phyloP scores from a whole-genome alignment of 2,797 vertebrate genomes.

The Anguilla marmorata region DNA sequence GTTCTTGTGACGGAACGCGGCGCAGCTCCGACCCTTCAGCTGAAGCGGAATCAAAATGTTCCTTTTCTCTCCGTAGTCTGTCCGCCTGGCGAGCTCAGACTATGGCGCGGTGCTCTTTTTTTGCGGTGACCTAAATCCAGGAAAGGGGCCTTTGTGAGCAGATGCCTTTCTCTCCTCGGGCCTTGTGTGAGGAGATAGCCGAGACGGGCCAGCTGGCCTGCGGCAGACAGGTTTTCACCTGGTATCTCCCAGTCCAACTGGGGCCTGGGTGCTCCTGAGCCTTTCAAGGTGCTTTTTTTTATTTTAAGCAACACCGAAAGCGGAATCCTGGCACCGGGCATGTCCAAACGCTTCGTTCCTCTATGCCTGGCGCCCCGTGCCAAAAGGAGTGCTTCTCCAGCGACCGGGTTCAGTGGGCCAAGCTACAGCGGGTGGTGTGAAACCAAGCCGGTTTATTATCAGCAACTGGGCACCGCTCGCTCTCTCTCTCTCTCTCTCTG shows the following conservation, averaged over 20 bases:
- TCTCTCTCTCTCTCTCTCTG: background rate
- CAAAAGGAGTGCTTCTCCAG: conserved; percentile 9
- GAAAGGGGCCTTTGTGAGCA: conserved; percentile 12
- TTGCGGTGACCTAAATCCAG: conserved; percentile 5
- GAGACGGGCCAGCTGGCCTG: background rate
- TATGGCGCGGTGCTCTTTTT: background rate
- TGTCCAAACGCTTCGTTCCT: background rate
- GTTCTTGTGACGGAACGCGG: background rate
- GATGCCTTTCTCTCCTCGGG: background rate
- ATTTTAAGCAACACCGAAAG: background rate
- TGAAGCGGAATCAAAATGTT: background rate
- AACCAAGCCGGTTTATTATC: background rate
- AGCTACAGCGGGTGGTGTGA: background rate
- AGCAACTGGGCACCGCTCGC: background rate
- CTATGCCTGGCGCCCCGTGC: background rate
- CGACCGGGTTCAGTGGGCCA: background rate
- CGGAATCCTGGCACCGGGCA: background rate
- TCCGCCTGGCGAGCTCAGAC: background rate
- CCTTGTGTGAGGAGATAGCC: conserved; percentile 15
- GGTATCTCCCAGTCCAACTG: background rate
- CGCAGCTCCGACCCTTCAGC: background rate
- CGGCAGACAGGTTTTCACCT: background rate
- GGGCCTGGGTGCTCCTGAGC: background rate
- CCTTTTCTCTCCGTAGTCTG: background rate
- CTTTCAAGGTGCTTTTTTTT: conserved; percentile 2